Conservation (phyloP, 2,797 vertebrate genomes). For the Liparis tanakae region DNA sequence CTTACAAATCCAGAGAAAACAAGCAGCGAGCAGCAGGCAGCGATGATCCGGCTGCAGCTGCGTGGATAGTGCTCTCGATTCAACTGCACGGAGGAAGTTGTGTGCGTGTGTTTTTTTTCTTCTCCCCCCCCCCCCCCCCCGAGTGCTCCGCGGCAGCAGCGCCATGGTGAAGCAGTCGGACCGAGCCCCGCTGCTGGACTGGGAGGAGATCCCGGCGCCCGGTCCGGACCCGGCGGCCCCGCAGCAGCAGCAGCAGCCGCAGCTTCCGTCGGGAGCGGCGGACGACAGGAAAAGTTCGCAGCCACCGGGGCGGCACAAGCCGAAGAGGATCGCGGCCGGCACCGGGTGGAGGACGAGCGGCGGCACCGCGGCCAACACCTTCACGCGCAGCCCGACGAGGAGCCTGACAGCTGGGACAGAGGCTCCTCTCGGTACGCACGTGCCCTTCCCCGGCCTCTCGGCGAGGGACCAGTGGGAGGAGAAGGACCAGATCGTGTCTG, state of each 20-base stretch:
- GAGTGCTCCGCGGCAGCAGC: slow-evolving; percentile 35
- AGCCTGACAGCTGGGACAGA: slow-evolving; percentile 68
- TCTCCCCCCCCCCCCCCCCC: neutral
- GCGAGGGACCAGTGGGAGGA: slow-evolving; percentile 87
- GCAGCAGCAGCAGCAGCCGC: slow-evolving; percentile 35
- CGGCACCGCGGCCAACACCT: slow-evolving; percentile 14
- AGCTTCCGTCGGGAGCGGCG: slow-evolving; percentile 41
- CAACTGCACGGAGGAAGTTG: slow-evolving; percentile 9
- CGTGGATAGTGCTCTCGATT: slow-evolving; percentile 27
- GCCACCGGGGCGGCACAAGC: slow-evolving; percentile 53
- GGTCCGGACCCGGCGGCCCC: slow-evolving; percentile 75
- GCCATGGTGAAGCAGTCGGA: slow-evolving; percentile 92
- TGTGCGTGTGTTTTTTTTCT: neutral
- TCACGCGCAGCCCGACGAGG: slow-evolving; percentile 53
- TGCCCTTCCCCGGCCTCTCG: slow-evolving; percentile 66
- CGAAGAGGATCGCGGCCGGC: slow-evolving; percentile 54
- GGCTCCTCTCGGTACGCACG: slow-evolving; percentile 44
- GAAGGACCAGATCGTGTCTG: slow-evolving; percentile 93
- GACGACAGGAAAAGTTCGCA: slow-evolving; percentile 67
- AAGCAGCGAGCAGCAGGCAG: slow-evolving; percentile 47
- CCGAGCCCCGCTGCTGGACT: slow-evolving; percentile 93
- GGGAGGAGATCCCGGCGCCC: slow-evolving; percentile 91
- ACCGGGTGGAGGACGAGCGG: slow-evolving; percentile 52
- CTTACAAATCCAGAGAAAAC: slow-evolving; percentile 75
- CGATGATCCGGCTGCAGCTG: slow-evolving; percentile 57